Base-by-base conservation (phyloP, 2,888 invertebrate genomes). In the Mechanitis mazaeus region DNA sequence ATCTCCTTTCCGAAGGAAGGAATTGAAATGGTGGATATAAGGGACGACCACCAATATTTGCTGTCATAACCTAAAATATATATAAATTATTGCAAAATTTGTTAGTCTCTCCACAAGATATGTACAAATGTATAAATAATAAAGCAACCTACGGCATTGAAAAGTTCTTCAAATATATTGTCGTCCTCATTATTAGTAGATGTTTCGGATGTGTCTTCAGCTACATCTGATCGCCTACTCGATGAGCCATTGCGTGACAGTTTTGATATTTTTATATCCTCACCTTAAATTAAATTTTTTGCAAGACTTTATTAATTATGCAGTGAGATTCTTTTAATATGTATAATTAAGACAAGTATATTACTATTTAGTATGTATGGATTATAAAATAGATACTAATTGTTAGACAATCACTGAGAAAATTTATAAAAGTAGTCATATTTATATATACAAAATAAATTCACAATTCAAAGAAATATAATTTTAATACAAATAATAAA, bases 21-120 rank as follows among this genome's bases (percentile, higher is more conserved):
- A 98, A 92, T 79, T 97, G 96, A 82, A 99, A 99, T 69, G 94
- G 95, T 2, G 94, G 92, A 79, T 97, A 95, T 4, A 99, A 90
- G 0, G 94, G 92, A n/a, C 98, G 92, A 47, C 94, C 94, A 66
- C 95, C 95, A 78, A 96, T 95, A 20, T 94, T 94, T 1, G 97
- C 96, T 58, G 95, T 94, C 94, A 98, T 97, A 42, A 95, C 91
- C 91, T 91, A 66, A 12, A 64, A 64, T 60, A 55, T 54, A 61
- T 45, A 28, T 9, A 11, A 1, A 50, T 31, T 7, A n/a, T 9
- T 31, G 7, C 1, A 7, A 50, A n/a, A 9, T 9, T 42, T 42
- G 42, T 42, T 42, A 42, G 9, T 42, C 7, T 9, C 11, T 9
- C 42, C 9, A 11, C 9, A 9, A 42, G 11, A 3, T 9, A 3